Percentiles rank a stretch among this genome's conserved stretches.
phyloP scores from a whole-genome alignment of 2,113 vertebrate species.

The Uria lomvia region DNA sequence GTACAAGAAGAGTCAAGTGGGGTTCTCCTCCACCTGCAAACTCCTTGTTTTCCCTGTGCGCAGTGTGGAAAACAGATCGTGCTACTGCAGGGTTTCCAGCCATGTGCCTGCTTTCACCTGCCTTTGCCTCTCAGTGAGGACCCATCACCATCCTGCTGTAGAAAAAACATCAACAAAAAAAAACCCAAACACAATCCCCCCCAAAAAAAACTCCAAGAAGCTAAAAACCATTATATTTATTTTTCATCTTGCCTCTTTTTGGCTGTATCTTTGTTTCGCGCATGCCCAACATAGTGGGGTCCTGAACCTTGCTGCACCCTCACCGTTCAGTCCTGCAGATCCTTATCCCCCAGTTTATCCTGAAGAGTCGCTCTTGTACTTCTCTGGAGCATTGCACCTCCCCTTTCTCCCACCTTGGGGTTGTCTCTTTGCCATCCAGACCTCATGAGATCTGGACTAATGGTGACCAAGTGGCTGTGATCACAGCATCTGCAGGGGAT shows the following conservation, averaged over 20 bases:
- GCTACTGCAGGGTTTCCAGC: not conserved
- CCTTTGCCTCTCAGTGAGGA: not conserved
- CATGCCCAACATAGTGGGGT: no score
- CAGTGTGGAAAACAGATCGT: not conserved
- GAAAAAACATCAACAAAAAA: not conserved
- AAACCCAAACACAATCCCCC: no score
- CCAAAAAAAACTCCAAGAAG: not conserved
- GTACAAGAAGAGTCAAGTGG: not conserved
- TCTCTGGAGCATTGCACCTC: not conserved
- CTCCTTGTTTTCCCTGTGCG: not conserved
- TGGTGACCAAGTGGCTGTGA: not conserved
- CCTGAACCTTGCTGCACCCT: not conserved
- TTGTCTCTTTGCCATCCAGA: not conserved
- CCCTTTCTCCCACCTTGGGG: not conserved
- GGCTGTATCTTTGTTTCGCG: not conserved
- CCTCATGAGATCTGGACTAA: not conserved
- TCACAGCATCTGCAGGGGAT: not conserved
- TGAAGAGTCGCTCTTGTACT: fast-evolving
- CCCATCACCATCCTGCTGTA: not conserved
- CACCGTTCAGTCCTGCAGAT: not conserved
- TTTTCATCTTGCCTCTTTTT: not conserved
- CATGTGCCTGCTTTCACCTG: not conserved
- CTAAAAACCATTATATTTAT: not conserved
- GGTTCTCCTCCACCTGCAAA: not conserved
- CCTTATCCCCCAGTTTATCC: not conserved